Percentiles rank a stretch among this genome's conserved stretches.
Conservation (phyloP, 2,113 vertebrate species). For the Thamnaconus septentrionalis region DNA sequence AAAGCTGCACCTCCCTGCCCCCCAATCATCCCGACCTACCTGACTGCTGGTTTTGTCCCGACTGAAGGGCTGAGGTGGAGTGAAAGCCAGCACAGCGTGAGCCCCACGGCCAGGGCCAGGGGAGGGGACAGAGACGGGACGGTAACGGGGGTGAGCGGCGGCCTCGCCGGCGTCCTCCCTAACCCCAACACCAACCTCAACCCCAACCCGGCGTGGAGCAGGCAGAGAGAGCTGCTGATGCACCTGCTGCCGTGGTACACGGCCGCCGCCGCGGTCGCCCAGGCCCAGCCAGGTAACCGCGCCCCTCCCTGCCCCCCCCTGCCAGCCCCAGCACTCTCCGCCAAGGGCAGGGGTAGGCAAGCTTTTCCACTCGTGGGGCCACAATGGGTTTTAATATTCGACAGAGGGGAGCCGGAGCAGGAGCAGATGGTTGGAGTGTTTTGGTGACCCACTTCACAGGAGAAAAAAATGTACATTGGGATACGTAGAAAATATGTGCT, state of each 20-base stretch:
- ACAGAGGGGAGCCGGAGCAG: too few relatives aligned
- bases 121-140: slow-evolving; percentile 70
- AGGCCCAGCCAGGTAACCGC: slow-evolving; percentile 77
- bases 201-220: slow-evolving; percentile 76
- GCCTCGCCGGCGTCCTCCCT: slow-evolving; percentile 63
- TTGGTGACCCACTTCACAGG: too few relatives aligned
- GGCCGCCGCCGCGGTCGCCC: slow-evolving; percentile 69
- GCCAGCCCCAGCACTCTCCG: neutral
- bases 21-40: slow-evolving; percentile 39
- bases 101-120: slow-evolving; percentile 71
- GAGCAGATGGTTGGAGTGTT: too few relatives aligned
- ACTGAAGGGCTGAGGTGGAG: slow-evolving; percentile 81
- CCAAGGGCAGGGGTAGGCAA: too few relatives aligned
- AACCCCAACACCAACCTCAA: slow-evolving; percentile 71
- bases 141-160: slow-evolving; percentile 61
- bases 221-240: slow-evolving; percentile 82
- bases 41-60: slow-evolving; percentile 72
- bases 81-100: slow-evolving; percentile 82
- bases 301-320: neutral
- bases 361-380: too few relatives aligned
- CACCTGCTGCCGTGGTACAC: slow-evolving; percentile 82
- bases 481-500: too few relatives aligned
- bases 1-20: slow-evolving; percentile 8
- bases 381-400: too few relatives aligned
- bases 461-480: too few relatives aligned